These are phyloP conservation scores for Drosophila basisetae DNA, from an alignment of 2,888 invertebrate genomes.

Conservation along the genomic window DNA sequence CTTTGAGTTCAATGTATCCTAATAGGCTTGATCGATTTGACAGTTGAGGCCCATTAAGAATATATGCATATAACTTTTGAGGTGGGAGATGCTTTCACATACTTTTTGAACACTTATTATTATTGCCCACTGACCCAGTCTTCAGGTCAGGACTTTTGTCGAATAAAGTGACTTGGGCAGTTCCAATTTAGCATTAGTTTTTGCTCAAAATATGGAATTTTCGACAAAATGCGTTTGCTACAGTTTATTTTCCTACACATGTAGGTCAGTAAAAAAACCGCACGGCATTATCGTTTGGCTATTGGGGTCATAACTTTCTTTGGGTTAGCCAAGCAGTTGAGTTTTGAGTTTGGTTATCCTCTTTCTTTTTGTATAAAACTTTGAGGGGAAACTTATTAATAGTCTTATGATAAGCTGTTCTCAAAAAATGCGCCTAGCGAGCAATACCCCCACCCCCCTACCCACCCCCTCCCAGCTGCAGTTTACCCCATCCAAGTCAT, in stretches of 20 bases:
- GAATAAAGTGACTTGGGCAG: background rate
- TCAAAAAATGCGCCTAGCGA: constrained; percentile 22
- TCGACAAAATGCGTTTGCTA: background rate
- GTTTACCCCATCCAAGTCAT: background rate
- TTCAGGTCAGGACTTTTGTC: too few species aligned
- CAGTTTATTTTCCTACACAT: too few species aligned
- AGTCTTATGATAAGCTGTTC: constrained; percentile 37
- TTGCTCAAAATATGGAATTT: background rate
- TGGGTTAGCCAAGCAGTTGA: constrained; percentile 6
- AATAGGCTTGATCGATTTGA: too few species aligned
- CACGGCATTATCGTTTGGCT: background rate
- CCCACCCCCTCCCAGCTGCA: background rate
- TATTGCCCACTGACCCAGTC: too few species aligned
- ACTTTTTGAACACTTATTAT: background rate
- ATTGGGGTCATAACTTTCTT: constrained; percentile 16
- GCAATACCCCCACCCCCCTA: background rate
- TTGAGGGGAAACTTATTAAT: constrained; percentile 40
- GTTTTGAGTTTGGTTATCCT: background rate
- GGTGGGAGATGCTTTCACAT: background rate
- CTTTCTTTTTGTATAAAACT: constrained; percentile 1
- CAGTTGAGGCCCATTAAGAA: too few species aligned
- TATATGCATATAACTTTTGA: background rate
- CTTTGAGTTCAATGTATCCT: too few species aligned
- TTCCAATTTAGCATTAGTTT: background rate
- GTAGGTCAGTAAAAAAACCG: background rate